A percentile compares a stretch with the other conserved stretches of the same genome.
Conservation (phyloP, 1,140 invertebrate species). For the Ridgeia piscesae region DNA sequence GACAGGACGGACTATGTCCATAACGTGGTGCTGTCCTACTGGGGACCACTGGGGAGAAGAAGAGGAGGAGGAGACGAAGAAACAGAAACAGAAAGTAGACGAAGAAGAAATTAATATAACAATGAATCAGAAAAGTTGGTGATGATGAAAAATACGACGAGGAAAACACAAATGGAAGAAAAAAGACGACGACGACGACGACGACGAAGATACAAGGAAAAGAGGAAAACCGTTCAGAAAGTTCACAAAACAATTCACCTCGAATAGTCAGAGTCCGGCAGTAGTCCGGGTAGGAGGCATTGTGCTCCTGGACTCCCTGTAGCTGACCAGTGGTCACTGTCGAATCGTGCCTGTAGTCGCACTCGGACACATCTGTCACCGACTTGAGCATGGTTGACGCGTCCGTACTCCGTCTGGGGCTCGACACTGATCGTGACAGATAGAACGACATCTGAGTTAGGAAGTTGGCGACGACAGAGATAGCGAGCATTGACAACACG, state of each 20-base stretch:
- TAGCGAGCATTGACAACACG: neutral
- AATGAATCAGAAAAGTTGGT: no score
- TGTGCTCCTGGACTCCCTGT: neutral
- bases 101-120: no score
- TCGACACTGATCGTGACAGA: neutral
- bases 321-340: neutral
- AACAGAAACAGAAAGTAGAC: neutral
- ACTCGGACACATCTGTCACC: neutral
- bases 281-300: conserved; percentile 21
- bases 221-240: no score
- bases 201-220: no score
- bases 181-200: no score
- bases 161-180: no score
- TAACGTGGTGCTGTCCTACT: no score
- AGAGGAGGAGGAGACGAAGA: neutral
- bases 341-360: neutral
- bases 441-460: neutral
- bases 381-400: neutral
- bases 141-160: no score
- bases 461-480: neutral
- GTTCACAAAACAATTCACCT: neutral
- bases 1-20: no score
- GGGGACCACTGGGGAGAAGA: no score
- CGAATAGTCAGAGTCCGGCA: conserved; percentile 21
- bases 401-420: no score